phyloP scores from a whole-genome alignment of 2,888 invertebrate species.

The Hydrotaea cyrtoneurina region DNA sequence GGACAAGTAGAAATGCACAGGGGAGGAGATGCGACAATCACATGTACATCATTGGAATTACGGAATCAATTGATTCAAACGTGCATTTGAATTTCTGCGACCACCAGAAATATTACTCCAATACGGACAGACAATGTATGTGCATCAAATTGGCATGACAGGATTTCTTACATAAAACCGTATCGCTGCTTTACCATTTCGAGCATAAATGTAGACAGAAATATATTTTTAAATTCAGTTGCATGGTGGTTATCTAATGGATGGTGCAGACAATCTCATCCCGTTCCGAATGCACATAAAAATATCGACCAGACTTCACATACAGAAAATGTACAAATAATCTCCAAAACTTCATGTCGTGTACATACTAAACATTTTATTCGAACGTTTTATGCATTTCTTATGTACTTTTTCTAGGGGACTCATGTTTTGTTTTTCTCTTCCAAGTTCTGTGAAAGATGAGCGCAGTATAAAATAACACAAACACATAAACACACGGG shows the following conservation, averaged over 20 bases:
- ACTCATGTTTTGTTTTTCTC: slow-evolving; percentile 44
- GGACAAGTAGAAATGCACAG: not conserved
- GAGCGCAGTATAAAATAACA: slow-evolving; percentile 5
- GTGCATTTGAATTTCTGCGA: not conserved
- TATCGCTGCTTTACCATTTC: no score
- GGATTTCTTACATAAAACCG: no score
- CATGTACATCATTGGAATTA: not conserved
- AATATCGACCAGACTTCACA: not conserved
- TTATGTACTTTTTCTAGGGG: slow-evolving; percentile 2
- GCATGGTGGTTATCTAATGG: no score
- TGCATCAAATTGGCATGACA: no score
- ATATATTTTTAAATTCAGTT: no score
- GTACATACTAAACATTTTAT: slow-evolving; percentile 46
- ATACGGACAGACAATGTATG: no score
- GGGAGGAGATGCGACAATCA: not conserved
- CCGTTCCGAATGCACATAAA: not conserved
- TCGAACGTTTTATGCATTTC: slow-evolving; percentile 57
- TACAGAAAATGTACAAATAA: slow-evolving; percentile 40
- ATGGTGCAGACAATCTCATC: not conserved
- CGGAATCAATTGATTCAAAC: not conserved
- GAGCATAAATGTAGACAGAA: no score
- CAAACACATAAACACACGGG: not conserved
- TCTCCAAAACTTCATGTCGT: slow-evolving; percentile 46
- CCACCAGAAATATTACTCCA: not conserved
- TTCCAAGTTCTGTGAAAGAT: slow-evolving; percentile 40